These are phyloP conservation scores for Sebastes minor DNA, from an alignment of 2,797 vertebrate species.

Conservation along the genomic window DNA sequence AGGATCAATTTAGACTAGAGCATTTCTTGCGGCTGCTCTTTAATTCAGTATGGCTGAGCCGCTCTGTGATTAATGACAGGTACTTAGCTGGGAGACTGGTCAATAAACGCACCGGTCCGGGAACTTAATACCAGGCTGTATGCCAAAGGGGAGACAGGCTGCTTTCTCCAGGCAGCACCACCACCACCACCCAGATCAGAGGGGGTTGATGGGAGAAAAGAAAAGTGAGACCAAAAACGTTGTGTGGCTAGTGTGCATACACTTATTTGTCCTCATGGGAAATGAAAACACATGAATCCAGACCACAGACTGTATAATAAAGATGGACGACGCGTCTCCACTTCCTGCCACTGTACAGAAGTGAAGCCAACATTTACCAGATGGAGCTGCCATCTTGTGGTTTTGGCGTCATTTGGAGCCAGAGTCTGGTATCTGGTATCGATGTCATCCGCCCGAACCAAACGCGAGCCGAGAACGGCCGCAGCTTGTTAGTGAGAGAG, in stretches of 20 bases:
- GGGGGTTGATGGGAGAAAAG: neutral
- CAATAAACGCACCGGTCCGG: slow-evolving; percentile 63
- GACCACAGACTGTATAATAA: neutral
- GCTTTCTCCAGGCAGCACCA: slow-evolving; percentile 8
- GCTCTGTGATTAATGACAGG: slow-evolving; percentile 70
- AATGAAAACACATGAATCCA: slow-evolving; percentile 1
- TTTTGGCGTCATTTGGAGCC: too few species aligned
- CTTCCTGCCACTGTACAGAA: too few species aligned
- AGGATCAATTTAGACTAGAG: slow-evolving; percentile 55
- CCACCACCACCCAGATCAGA: neutral
- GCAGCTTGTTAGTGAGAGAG: too few species aligned
- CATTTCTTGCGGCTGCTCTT: slow-evolving; percentile 60
- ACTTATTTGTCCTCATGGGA: neutral
- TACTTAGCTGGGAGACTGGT: slow-evolving; percentile 66
- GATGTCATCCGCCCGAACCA: too few species aligned
- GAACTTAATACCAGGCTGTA: slow-evolving; percentile 59
- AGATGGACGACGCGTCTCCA: too few species aligned
- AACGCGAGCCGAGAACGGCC: too few species aligned
- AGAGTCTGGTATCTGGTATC: too few species aligned
- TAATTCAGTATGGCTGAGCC: slow-evolving; percentile 62
- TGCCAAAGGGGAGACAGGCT: slow-evolving; percentile 9
- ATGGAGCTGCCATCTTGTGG: too few species aligned
- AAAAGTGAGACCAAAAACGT: neutral
- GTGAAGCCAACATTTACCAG: too few species aligned
- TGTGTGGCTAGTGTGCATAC: neutral